Percentiles rank a stretch among this genome's conserved stretches.
Conservation (phyloP, 2,113 vertebrate species). For the Plotosus lineatus region DNA sequence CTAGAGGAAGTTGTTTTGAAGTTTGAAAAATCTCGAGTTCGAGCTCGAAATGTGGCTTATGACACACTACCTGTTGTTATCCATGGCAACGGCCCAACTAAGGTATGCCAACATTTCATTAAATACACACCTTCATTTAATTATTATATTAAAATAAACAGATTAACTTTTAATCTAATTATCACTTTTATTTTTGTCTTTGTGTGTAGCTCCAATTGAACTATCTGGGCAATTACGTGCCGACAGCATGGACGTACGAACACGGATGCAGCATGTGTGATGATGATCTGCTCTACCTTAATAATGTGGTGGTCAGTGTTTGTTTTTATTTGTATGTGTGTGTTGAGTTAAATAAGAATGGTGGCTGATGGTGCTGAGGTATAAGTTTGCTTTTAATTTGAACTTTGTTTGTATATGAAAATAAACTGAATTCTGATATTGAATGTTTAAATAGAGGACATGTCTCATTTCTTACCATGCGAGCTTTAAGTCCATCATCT, state of each 20-base stretch:
- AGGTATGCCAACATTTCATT: constrained; percentile 62
- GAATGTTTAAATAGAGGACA: not conserved
- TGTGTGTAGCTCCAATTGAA: constrained; percentile 74
- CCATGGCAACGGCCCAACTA: constrained; percentile 81
- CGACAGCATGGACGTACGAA: constrained; percentile 77
- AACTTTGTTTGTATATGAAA: not conserved
- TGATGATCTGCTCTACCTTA: constrained; percentile 62
- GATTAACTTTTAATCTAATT: not conserved
- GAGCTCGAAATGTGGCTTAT: constrained; percentile 78
- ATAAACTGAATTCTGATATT: not conserved
- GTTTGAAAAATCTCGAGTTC: constrained; percentile 75
- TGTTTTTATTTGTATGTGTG: not conserved
- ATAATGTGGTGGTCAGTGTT: constrained; percentile 63
- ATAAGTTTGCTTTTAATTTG: not conserved
- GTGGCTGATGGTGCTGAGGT: not conserved
- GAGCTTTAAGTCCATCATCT: not conserved
- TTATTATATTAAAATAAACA: no score
- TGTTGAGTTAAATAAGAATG: not conserved
- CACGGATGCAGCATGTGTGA: constrained; percentile 75
- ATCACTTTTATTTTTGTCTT: not conserved
- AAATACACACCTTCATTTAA: no score
- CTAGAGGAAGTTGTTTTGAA: constrained; percentile 81
- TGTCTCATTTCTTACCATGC: not conserved
- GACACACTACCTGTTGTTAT: constrained; percentile 79
- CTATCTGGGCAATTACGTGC: constrained; percentile 80